Conservation (phyloP, 1,140 invertebrate species). For the Macrobrachium nipponense region DNA sequence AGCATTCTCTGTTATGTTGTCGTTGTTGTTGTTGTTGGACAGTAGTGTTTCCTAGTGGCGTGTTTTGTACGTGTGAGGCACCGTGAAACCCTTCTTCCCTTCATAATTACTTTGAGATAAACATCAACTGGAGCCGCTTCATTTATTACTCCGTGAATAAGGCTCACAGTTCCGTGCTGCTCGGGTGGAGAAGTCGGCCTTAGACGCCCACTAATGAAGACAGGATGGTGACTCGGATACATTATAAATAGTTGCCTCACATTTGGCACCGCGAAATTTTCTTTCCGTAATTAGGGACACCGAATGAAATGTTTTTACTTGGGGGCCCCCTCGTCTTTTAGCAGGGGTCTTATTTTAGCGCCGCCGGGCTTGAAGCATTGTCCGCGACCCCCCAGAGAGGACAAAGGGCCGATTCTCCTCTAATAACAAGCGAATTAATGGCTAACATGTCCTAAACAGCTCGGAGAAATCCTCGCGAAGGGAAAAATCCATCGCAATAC, state of each 20-base stretch:
- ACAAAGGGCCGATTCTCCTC: no score
- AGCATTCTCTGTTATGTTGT: no score
- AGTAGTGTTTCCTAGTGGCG: constrained; percentile 3
- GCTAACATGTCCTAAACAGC: no score
- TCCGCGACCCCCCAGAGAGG: no score
- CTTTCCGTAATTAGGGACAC: constrained; percentile 46
- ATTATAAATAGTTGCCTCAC: constrained; percentile 54
- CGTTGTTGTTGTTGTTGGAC: neutral
- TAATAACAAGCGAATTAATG: no score
- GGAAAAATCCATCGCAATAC: no score
- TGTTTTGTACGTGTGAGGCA: constrained; percentile 24
- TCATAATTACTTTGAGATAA: constrained; percentile 56
- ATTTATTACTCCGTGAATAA: constrained; percentile 37
- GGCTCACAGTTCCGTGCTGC: constrained; percentile 11
- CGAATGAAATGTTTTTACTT: constrained; percentile 43
- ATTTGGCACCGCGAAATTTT: constrained; percentile 53
- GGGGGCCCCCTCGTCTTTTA: neutral
- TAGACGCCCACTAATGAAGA: constrained; percentile 50
- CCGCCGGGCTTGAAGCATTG: no score
- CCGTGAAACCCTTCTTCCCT: constrained; percentile 35
- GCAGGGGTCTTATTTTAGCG: constrained; percentile 2
- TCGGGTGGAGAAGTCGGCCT: constrained; percentile 18
- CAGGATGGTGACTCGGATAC: constrained; percentile 43
- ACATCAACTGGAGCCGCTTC: constrained; percentile 33
- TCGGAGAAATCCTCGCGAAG: no score